phyloP scores from a whole-genome alignment of 2,888 invertebrate species.

The Rotaria magnacalcarata region DNA sequence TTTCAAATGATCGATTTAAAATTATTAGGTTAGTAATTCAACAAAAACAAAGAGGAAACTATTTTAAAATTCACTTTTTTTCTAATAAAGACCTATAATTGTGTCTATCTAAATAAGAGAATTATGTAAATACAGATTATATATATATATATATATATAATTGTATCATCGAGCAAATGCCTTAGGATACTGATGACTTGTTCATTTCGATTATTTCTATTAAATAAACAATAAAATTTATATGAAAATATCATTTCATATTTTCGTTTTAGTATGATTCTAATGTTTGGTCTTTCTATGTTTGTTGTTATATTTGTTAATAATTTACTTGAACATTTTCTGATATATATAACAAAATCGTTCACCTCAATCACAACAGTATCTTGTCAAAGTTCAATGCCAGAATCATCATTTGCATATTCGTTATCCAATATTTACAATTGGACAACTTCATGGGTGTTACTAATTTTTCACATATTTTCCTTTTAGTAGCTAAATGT shows the following conservation, averaged over 20 bases:
- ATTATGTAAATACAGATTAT: not conserved
- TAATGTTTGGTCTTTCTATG: not conserved
- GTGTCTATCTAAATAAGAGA: not conserved
- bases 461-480: not conserved
- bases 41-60: not conserved
- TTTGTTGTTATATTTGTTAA: not conserved
- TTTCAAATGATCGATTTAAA: not conserved
- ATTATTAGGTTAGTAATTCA: not conserved
- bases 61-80: too few species aligned
- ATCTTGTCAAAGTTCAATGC: not conserved
- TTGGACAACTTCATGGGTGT: not conserved
- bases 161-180: not conserved
- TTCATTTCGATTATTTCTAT: not conserved
- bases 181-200: not conserved
- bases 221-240: not conserved
- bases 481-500: not conserved
- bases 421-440: not conserved
- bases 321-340: conserved; percentile 21
- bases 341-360: not conserved
- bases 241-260: not conserved
- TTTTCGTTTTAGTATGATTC: not conserved
- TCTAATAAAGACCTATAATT: not conserved
- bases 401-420: not conserved
- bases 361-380: not conserved
- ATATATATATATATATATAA: not conserved